phyloP scores from a whole-genome alignment of 2,113 vertebrate genomes.

The Brienomyrus brachyistius region DNA sequence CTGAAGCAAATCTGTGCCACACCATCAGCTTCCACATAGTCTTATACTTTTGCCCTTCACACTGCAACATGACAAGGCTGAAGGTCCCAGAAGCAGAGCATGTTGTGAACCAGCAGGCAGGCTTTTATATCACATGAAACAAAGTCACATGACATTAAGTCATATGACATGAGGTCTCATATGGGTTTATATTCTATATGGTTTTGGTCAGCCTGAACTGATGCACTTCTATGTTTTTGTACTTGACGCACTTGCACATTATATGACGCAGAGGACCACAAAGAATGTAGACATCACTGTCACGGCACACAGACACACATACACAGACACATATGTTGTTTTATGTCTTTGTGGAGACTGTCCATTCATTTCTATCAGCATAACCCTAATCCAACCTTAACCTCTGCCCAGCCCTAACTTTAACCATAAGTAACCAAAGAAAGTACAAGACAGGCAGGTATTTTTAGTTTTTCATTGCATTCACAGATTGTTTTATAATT shows the following conservation, averaged over 20 bases:
- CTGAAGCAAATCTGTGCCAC: neutral
- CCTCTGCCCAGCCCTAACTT: neutral
- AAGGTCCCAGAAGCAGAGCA: neutral
- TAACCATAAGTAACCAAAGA: neutral
- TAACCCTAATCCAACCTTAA: neutral
- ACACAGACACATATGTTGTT: neutral
- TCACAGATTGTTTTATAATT: neutral
- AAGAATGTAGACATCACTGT: neutral
- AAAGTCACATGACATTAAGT: neutral
- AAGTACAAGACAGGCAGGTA: neutral
- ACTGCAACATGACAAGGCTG: neutral
- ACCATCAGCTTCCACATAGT: neutral
- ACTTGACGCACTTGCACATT: neutral
- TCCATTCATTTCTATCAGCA: neutral
- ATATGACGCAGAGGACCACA: neutral
- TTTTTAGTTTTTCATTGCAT: neutral
- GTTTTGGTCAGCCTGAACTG: neutral
- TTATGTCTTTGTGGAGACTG: neutral
- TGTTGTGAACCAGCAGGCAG: neutral
- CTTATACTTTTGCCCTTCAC: neutral
- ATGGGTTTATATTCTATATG: neutral
- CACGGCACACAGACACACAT: neutral
- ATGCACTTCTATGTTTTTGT: neutral
- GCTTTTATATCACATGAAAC: neutral
- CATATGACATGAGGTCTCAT: neutral